phyloP scores from a whole-genome alignment of 2,888 invertebrate species.

The Zygothrica quintamaculata region DNA sequence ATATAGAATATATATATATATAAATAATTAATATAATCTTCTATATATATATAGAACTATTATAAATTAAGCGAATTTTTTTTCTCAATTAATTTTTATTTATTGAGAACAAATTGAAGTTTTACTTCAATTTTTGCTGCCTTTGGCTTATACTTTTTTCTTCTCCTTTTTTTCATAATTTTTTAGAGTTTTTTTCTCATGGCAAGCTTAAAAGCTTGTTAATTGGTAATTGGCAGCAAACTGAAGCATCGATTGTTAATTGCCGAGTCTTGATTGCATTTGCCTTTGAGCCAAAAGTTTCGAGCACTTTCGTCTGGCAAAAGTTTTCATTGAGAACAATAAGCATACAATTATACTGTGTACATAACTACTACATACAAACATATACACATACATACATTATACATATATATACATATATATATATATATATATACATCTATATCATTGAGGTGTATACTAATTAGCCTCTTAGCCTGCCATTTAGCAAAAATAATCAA shows the following conservation, averaged over 20 bases:
- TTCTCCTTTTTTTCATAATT: not conserved
- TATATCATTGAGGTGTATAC: too few species aligned
- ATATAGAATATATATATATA: conserved; percentile 9
- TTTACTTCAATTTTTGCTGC: conserved; percentile 10
- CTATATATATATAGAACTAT: too few species aligned
- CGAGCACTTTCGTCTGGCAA: conserved; percentile 72
- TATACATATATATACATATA: not conserved
- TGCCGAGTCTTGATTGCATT: conserved; percentile 48
- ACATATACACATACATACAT: not conserved
- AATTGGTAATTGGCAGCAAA: conserved; percentile 67
- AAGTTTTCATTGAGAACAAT: conserved; percentile 53
- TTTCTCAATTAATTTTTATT: not conserved
- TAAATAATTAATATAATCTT: too few species aligned
- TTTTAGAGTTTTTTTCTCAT: conserved; percentile 6
- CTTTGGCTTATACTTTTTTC: too few species aligned
- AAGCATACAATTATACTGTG: not conserved
- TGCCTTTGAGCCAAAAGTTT: conserved; percentile 56
- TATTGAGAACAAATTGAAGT: not conserved
- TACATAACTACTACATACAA: conserved; percentile 1
- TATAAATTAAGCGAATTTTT: conserved; percentile 7
- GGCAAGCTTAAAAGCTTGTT: conserved; percentile 20
- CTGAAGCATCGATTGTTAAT: conserved; percentile 70
- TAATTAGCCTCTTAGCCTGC: too few species aligned
- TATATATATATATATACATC: not conserved
- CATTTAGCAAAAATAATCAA: too few species aligned